These are phyloP conservation scores for Hormaphis cornu DNA, from an alignment of 1,140 invertebrate genomes.

Conservation along the genomic window DNA sequence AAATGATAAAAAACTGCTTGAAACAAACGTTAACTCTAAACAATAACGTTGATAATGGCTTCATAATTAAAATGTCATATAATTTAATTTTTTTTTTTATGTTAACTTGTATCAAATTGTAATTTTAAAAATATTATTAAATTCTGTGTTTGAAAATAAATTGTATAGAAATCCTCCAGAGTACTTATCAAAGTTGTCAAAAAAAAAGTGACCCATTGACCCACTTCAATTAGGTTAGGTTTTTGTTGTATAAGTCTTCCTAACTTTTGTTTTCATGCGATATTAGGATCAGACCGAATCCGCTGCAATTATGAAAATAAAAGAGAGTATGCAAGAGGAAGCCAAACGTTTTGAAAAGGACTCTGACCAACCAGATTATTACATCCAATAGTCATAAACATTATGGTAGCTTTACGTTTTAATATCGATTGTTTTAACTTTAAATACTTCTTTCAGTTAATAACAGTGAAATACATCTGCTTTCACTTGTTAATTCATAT, in stretches of 20 bases:
- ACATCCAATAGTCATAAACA: conserved; percentile 54
- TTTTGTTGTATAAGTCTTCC: not conserved
- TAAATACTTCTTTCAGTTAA: not conserved
- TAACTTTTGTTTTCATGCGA: conserved; percentile 11
- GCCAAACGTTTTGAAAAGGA: conserved; percentile 99
- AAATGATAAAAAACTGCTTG: too few relatives aligned
- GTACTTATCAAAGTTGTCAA: not conserved
- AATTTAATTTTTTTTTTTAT: too few relatives aligned
- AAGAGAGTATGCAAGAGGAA: conserved; percentile 99
- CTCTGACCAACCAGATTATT: conserved; percentile 91
- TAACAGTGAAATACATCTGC: not conserved
- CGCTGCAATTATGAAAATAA: conserved; percentile 97
- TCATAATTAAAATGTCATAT: not conserved
- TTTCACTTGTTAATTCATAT: not conserved
- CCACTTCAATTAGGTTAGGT: not conserved
- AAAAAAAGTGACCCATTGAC: not conserved
- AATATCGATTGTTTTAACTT: not conserved
- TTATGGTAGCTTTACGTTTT: not conserved
- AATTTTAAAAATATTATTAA: too few relatives aligned
- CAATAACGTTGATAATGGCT: not conserved
- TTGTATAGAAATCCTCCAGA: too few relatives aligned
- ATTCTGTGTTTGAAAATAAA: too few relatives aligned
- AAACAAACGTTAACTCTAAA: not conserved
- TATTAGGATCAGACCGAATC: conserved; percentile 81
- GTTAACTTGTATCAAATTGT: too few relatives aligned